These are phyloP conservation scores for Pararge aegeria DNA, from an alignment of 1,140 invertebrate species.

Conservation along the genomic window DNA sequence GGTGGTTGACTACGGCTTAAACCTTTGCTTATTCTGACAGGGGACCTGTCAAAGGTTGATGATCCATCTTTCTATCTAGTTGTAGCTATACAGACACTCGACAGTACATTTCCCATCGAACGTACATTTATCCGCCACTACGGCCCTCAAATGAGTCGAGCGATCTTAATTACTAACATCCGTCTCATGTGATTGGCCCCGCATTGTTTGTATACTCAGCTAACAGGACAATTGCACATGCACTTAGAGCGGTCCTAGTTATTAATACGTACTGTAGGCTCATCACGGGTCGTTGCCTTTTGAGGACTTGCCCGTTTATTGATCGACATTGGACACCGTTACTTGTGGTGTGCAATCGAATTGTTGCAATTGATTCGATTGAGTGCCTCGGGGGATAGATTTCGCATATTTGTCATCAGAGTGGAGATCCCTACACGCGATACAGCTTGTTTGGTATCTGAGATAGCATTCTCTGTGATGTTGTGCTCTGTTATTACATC, in stretches of 20 bases:
- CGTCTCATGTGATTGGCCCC: conserved; percentile 65
- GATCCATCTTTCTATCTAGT: background rate
- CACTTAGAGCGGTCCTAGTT: conserved; percentile 48
- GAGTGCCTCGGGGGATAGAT: background rate
- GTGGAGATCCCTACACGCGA: too few species aligned
- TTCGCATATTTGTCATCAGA: background rate
- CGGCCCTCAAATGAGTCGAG: conserved; percentile 26
- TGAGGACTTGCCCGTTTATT: conserved; percentile 25
- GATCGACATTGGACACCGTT: conserved; percentile 15
- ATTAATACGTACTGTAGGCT: conserved; percentile 36
- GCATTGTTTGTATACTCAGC: conserved; percentile 61
- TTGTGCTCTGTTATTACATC: too few species aligned
- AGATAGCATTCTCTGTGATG: too few species aligned
- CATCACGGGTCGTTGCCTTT: conserved; percentile 34
- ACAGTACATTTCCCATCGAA: conserved; percentile 10
- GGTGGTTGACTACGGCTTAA: too few species aligned
- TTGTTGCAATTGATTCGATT: conserved; percentile 23
- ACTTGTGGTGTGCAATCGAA: conserved; percentile 22
- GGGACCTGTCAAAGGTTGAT: too few species aligned
- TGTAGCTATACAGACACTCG: background rate
- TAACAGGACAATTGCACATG: conserved; percentile 67
- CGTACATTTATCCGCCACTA: conserved; percentile 14
- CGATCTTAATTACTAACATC: conserved; percentile 68
- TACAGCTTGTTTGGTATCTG: too few species aligned
- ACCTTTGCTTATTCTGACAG: too few species aligned